phyloP scores from a whole-genome alignment of 2,888 invertebrate species.

The Petrophora chlorosata region DNA sequence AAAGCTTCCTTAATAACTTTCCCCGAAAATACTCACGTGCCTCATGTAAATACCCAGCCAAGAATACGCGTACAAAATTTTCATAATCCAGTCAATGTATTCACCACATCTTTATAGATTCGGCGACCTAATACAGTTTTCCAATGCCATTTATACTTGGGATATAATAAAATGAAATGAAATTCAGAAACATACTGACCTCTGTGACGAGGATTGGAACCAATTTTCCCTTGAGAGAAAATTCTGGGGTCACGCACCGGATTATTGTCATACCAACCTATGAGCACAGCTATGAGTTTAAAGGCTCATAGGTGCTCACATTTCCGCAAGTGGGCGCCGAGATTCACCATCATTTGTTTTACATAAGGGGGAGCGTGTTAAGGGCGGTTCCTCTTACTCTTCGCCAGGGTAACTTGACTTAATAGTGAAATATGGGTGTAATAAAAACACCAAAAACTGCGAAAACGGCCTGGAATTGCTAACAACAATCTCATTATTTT shows the following conservation, averaged over 20 bases:
- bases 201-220: constrained; percentile 53
- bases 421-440: background rate
- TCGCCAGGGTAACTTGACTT: background rate
- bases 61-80: constrained; percentile 19
- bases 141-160: constrained; percentile 52
- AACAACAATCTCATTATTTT: too few relatives aligned
- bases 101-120: constrained; percentile 37
- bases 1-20: background rate
- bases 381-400: background rate
- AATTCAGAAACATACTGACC: constrained; percentile 64
- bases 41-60: background rate
- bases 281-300: constrained; percentile 7
- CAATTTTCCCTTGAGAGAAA: constrained; percentile 51
- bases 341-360: constrained; percentile 10
- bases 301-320: constrained; percentile 7
- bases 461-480: too few relatives aligned
- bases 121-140: constrained; percentile 47
- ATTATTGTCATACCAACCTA: constrained; percentile 42
- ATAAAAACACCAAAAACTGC: too few relatives aligned
- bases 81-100: constrained; percentile 34
- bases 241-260: constrained; percentile 44
- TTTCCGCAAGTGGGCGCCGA: background rate
- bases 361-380: background rate
- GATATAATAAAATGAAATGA: constrained; percentile 60
- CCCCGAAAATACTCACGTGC: constrained; percentile 3